phyloP scores from a whole-genome alignment of 1,140 invertebrate genomes.

The Wiebesia pumilae region DNA sequence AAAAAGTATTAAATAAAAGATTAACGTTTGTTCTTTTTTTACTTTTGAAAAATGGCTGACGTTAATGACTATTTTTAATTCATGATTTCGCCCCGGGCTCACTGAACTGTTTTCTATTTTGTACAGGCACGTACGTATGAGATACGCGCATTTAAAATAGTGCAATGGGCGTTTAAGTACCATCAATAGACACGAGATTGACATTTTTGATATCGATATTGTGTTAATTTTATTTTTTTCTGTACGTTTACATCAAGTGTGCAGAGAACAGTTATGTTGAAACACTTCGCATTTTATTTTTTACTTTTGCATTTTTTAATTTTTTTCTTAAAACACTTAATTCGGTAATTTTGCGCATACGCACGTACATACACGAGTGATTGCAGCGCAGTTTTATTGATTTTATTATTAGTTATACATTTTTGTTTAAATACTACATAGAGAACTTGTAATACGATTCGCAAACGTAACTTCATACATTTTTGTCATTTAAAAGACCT shows the following conservation, averaged over 20 bases:
- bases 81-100: constrained; percentile 42
- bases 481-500: neutral
- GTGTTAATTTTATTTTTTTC: constrained; percentile 48
- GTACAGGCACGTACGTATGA: constrained; percentile 25
- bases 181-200: constrained; percentile 62
- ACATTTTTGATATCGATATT: constrained; percentile 61
- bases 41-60: constrained; percentile 16
- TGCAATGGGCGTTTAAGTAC: constrained; percentile 59
- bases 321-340: constrained; percentile 45
- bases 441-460: constrained; percentile 54
- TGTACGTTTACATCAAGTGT: constrained; percentile 58
- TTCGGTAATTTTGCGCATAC: constrained; percentile 38
- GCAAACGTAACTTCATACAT: neutral
- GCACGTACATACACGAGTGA: constrained; percentile 19
- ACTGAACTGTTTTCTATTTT: constrained; percentile 44
- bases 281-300: constrained; percentile 39
- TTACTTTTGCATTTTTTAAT: constrained; percentile 36
- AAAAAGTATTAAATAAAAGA: no score
- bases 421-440: constrained; percentile 36
- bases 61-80: constrained; percentile 25
- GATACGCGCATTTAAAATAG: constrained; percentile 24
- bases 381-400: constrained; percentile 33
- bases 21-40: neutral
- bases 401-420: constrained; percentile 42
- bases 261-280: constrained; percentile 54